Evolutionary conservation across 2,113 vertebrate species (phyloP), one percentile per base, ranked within the genome.

Genomic region (Kryptolebias marmoratus): DNA sequence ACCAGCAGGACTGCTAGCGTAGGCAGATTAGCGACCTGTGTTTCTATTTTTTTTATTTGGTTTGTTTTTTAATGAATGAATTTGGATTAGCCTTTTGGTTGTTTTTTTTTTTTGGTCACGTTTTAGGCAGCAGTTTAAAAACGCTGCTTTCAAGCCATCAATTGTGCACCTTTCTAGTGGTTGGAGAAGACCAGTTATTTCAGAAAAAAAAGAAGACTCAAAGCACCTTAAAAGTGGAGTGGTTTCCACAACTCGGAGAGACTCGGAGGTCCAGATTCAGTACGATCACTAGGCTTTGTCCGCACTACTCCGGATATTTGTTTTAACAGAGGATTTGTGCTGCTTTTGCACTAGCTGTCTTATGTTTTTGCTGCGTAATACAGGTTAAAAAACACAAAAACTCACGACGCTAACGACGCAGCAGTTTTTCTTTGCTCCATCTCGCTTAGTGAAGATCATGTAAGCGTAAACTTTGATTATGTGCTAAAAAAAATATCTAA

Each of bases 201-300:
- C 87, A 80, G 82, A 86, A 87, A 70, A 72, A 67, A 39, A 32
- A 30, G 52, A 67, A 1, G 54, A 88, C 79, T 80, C 36, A 18
- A 87, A 92, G 92, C 93, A 93, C 92, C 93, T 93, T 93, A 92
- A 81, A 45, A 76, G 81, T 66, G 56, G 84, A 86, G 55, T 28
- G 84, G 84, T 73, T 82, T 27, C 78, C 85, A 73, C 79, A 27
- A 67, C 58, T 44, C 52, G 57, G 58, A 58, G 69, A 58, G 69
- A 73, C 74, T 42, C 67, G 79, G 45, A 64, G 73, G 86, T 67
- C 84, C 79, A 47, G 10, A 71, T 67, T 77, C 49, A 87, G 83
- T 79, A 82, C 77, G 79, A 80, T 74, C 71, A 66, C 31, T 14
- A 56, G 63, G 68, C 48, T 42, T 9, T 6, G 7, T 22, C 3